Percentiles rank a stretch among this genome's conserved stretches.
phyloP scores from a whole-genome alignment of 2,113 vertebrate species.

The Manacus vitellinus region DNA sequence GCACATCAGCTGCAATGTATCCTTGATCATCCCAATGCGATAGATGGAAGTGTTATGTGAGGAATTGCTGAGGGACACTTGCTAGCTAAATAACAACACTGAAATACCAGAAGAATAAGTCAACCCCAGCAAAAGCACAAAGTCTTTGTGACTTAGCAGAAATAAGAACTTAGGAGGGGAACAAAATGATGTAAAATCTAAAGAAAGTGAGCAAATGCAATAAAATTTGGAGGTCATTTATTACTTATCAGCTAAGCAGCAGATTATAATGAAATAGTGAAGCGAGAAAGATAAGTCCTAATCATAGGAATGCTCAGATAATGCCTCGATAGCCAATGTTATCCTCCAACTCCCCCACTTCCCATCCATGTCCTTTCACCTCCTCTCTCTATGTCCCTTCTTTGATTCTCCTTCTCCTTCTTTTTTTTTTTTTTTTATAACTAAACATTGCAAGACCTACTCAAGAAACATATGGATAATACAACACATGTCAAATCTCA shows the following conservation, averaged over 20 bases:
- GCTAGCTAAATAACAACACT: background rate
- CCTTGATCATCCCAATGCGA: background rate
- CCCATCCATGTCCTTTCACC: background rate
- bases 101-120: background rate
- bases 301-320: background rate
- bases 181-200: background rate
- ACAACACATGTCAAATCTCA: background rate
- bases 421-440: background rate
- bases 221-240: constrained; percentile 11
- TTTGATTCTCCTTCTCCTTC: background rate
- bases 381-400: background rate
- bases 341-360: background rate
- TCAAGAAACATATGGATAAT: background rate
- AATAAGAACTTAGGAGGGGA: background rate
- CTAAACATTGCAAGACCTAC: background rate
- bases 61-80: background rate
- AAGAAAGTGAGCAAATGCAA: background rate
- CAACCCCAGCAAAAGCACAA: background rate
- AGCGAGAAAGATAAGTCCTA: background rate
- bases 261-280: background rate
- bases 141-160: background rate
- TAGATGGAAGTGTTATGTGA: background rate
- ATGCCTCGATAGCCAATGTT: background rate
- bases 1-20: background rate
- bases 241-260: background rate